phyloP scores from a whole-genome alignment of 2,888 invertebrate genomes.

The Pediacus dermestoides region DNA sequence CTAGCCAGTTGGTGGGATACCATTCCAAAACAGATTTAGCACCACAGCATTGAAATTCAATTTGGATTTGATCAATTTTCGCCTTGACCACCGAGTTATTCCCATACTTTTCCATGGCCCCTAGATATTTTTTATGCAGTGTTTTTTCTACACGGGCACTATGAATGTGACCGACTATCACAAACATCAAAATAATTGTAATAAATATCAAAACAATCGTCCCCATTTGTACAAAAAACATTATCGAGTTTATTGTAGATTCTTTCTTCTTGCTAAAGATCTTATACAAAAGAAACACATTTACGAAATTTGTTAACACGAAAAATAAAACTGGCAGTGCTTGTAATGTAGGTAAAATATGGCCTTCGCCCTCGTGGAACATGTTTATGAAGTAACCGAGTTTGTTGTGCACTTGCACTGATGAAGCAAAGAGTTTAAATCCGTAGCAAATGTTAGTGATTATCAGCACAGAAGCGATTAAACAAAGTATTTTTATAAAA shows the following conservation, averaged over 20 bases:
- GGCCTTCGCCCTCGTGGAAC: constrained; percentile 42
- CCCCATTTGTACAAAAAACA: constrained; percentile 32
- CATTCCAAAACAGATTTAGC: constrained; percentile 59
- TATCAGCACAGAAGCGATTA: constrained; percentile 23
- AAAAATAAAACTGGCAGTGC: constrained; percentile 35
- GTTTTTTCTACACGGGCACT: constrained; percentile 31
- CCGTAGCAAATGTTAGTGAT: constrained; percentile 32
- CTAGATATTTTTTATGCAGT: constrained; percentile 53
- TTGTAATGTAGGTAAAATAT: constrained; percentile 34
- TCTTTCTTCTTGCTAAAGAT: constrained; percentile 30
- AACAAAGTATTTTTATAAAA: constrained; percentile 10
- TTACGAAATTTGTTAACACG: constrained; percentile 31
- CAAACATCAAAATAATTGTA: constrained; percentile 32
- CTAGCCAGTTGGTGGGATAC: constrained; percentile 60
- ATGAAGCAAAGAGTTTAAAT: constrained; percentile 32
- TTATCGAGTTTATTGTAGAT: constrained; percentile 29
- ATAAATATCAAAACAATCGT: constrained; percentile 25
- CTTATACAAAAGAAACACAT: constrained; percentile 32
- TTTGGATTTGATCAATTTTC: constrained; percentile 58
- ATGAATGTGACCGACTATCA: constrained; percentile 37
- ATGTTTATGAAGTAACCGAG: constrained; percentile 45
- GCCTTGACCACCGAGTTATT: constrained; percentile 55
- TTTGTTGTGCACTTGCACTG: constrained; percentile 34
- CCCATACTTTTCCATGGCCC: constrained; percentile 58
- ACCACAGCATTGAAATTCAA: constrained; percentile 62